Percentiles rank a stretch among this genome's conserved stretches.
Evolutionary conservation across 2,888 invertebrate species (phyloP).

Genomic region (Nymphalis c-album): DNA sequence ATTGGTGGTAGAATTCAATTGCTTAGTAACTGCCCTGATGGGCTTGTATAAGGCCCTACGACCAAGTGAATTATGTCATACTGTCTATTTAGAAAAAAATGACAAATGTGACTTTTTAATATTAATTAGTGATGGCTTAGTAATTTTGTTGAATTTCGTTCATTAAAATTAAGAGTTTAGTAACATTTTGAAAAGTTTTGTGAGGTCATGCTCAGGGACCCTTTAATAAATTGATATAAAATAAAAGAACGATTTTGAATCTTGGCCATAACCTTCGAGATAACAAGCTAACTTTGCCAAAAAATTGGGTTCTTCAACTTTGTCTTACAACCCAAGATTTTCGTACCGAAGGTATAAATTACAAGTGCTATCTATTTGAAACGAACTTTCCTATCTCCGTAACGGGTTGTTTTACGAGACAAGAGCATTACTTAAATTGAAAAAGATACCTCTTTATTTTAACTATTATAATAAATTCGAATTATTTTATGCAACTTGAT

Average conservation of each 20-base stretch:
- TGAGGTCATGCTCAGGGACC: constrained; percentile 21
- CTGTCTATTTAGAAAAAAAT: too few relatives aligned
- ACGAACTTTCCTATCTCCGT: constrained; percentile 57
- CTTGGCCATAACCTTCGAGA: constrained; percentile 38
- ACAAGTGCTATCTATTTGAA: constrained; percentile 64
- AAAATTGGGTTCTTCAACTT: constrained; percentile 48
- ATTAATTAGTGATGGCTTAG: neutral
- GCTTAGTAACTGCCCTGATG: too few relatives aligned
- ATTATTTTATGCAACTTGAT: neutral
- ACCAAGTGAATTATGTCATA: too few relatives aligned
- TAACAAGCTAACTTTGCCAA: constrained; percentile 43
- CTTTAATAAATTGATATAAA: constrained; percentile 33
- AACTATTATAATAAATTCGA: neutral
- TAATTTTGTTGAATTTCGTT: neutral
- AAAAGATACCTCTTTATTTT: constrained; percentile 36
- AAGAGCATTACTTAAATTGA: constrained; percentile 58
- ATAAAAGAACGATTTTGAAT: constrained; percentile 31
- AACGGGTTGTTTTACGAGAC: constrained; percentile 58
- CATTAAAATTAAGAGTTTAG: neutral
- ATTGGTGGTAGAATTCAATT: neutral
- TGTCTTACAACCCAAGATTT: constrained; percentile 45
- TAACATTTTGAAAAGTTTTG: constrained; percentile 16
- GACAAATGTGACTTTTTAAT: too few relatives aligned
- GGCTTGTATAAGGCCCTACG: too few relatives aligned
- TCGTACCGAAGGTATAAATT: constrained; percentile 61